A percentile compares a stretch with the other conserved stretches of the same genome.
These are phyloP conservation scores for Vanessa tameamea DNA, from an alignment of 1,140 invertebrate species.

Conservation along the genomic window DNA sequence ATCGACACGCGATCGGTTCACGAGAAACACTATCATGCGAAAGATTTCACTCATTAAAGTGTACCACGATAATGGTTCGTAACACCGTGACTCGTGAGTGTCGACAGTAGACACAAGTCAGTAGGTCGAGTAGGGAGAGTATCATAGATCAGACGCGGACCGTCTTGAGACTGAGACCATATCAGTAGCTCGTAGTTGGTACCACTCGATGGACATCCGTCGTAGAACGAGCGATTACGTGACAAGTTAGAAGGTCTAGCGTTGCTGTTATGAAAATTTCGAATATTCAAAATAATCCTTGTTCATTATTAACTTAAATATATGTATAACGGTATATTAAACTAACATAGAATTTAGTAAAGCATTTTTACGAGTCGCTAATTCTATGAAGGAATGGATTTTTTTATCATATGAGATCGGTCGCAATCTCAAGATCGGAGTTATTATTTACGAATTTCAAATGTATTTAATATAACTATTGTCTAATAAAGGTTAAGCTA, in stretches of 20 bases:
- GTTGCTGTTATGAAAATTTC: conserved; percentile 59
- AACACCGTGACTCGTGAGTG: conserved; percentile 23
- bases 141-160: conserved; percentile 75
- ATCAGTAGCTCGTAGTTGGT: conserved; percentile 68
- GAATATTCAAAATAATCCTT: conserved; percentile 63
- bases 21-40: conserved; percentile 6
- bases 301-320: conserved; percentile 69
- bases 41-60: conserved; percentile 5
- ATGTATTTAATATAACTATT: conserved; percentile 10
- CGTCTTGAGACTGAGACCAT: conserved; percentile 80
- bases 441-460: conserved; percentile 63
- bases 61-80: background rate
- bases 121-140: conserved; percentile 76
- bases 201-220: conserved; percentile 60
- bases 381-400: conserved; percentile 74
- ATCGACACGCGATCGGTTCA: conserved; percentile 42
- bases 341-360: conserved; percentile 69
- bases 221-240: conserved; percentile 75
- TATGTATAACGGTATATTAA: conserved; percentile 65
- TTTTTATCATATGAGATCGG: conserved; percentile 62
- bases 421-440: conserved; percentile 77
- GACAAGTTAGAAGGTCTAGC: conserved; percentile 47
- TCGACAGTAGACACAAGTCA: conserved; percentile 62
- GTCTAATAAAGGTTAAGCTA: conserved; percentile 3
- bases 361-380: conserved; percentile 74